Evolutionary conservation across 2,888 invertebrate genomes (phyloP).

Genomic region (Sphaerophoria taeniata): DNA sequence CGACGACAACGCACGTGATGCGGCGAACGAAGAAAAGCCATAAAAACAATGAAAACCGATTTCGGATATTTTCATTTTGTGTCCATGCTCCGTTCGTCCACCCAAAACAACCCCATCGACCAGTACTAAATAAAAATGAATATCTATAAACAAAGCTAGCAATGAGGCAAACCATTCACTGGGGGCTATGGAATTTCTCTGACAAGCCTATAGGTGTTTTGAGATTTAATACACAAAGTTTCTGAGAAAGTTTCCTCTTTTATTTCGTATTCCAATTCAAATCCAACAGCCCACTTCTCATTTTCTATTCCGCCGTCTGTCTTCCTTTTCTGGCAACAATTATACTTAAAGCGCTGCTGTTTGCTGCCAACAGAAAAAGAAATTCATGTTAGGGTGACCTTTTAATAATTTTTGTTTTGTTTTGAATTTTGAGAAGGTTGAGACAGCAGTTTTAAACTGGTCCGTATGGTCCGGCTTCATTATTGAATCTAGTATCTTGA

Average conservation of each 20-base stretch:
- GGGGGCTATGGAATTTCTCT: not conserved
- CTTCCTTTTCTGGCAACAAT: slow-evolving; percentile 42
- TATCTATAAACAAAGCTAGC: not conserved
- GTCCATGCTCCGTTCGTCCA: not conserved
- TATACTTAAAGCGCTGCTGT: slow-evolving; percentile 11
- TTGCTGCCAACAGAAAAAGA: not conserved
- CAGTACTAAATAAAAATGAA: not conserved
- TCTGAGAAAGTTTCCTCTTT: slow-evolving; percentile 61
- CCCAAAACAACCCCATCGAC: slow-evolving; percentile 2
- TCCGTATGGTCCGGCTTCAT: no score
- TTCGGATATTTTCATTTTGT: slow-evolving; percentile 29
- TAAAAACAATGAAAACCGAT: slow-evolving; percentile 54
- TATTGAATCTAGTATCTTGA: no score
- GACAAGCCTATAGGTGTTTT: slow-evolving; percentile 49
- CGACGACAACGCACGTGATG: not conserved
- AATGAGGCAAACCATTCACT: slow-evolving; percentile 11
- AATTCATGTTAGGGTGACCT: not conserved
- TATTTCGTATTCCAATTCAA: not conserved
- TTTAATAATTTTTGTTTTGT: not conserved
- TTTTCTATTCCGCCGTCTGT: slow-evolving; percentile 3
- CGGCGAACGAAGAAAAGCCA: not conserved
- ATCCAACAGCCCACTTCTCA: slow-evolving; percentile 34
- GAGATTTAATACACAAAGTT: slow-evolving; percentile 62
- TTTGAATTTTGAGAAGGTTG: not conserved
- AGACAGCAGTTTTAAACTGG: not conserved